Base-by-base conservation (phyloP, 2,113 vertebrate genomes). In the Macquaria ambigua region DNA sequence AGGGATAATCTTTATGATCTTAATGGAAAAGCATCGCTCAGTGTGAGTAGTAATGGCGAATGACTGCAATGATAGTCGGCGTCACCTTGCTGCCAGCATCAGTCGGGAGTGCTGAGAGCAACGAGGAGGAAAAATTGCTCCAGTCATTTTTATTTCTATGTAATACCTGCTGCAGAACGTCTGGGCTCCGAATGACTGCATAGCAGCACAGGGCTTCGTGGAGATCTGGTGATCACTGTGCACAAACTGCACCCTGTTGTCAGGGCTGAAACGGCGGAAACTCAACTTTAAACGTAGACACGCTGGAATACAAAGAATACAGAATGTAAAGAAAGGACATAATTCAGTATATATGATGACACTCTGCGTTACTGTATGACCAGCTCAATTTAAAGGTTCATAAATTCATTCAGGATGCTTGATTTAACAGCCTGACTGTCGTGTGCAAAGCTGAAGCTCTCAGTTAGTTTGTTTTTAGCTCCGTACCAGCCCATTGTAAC, bases 1-100 rank as follows among this genome's bases (percentile, higher is more conserved):
- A 8, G 4, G 46, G 28, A 43, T 79, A 61, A 78, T 90, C 53
- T 86, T 81, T 77, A 59, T 63, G 87, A 88, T 87, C 73, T 72
- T 82, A 79, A 88, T 75, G 61, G 74, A 79, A 83, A 81, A 28
- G 78, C 63, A 52, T 31, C 25, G 58, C 80, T 79, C 78, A 23
- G 23, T 20, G 23, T 41, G 58, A 86, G 55, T 6, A 5, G 64
- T 34, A 55, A 59, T 58, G 74, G 41, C 28, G 41, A 70, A 79
- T 56, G 77, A 41, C 58, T 67, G 58, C 53, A 18, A 7, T 63
- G 74, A 66, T 70, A 28, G 62, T 52, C 31, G 55, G 62, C 37
- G 52, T 69, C 62, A 77, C 72, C 56, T 79, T 41, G 66, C 74
- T 69, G 61, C 73, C 67, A 18, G 83, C 34, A 1, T 31, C 16